phyloP scores from a whole-genome alignment of 2,113 vertebrate genomes.

The Tragelaphus buxtoni region DNA sequence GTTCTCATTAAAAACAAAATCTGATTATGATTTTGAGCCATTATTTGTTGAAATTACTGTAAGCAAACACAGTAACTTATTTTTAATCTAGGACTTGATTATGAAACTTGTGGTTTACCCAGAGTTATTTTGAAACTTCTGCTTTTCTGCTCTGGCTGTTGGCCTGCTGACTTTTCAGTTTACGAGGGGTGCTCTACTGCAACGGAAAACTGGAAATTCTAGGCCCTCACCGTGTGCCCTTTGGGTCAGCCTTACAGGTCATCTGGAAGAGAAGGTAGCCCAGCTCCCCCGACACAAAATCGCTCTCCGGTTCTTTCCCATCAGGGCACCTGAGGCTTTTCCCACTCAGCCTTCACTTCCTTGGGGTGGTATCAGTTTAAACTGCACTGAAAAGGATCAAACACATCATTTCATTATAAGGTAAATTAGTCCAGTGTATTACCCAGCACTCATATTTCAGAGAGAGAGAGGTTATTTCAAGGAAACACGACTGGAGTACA shows the following conservation, averaged over 20 bases:
- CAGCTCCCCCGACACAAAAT: background rate
- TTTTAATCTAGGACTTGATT: background rate
- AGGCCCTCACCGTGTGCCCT: background rate
- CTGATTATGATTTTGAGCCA: conserved; percentile 21
- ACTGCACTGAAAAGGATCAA: background rate
- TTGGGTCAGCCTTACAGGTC: background rate
- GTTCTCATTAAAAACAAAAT: conserved; percentile 38
- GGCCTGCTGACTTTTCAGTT: background rate
- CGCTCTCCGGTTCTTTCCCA: background rate
- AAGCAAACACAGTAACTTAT: conserved; percentile 1
- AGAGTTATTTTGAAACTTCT: conserved; percentile 9
- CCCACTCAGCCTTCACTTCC: background rate
- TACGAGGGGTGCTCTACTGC: background rate
- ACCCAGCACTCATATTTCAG: background rate
- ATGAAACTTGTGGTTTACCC: background rate
- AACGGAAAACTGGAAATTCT: background rate
- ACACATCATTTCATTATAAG: background rate
- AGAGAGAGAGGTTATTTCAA: background rate
- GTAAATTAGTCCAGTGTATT: background rate
- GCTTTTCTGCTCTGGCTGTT: background rate
- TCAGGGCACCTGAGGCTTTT: background rate
- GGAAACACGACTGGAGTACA: background rate
- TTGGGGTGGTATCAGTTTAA: background rate
- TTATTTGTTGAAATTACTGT: conserved; percentile 32
- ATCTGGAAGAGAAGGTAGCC: accelerated